phyloP scores from a whole-genome alignment of 92 coral and sea anemone genomes.

The Anthopleura xanthogrammica region DNA sequence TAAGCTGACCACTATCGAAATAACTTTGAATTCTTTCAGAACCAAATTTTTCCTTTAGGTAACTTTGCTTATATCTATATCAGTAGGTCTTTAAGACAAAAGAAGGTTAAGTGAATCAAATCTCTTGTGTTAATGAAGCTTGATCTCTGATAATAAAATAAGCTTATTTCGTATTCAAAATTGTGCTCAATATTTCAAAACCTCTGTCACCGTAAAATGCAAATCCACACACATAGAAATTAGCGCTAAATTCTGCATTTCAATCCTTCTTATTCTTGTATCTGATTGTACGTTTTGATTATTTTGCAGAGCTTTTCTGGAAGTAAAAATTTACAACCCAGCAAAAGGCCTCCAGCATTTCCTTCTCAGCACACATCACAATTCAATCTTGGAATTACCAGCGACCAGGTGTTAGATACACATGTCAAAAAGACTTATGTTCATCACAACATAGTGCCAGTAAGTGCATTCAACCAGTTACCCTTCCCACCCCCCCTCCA shows the following conservation, averaged over 20 bases:
- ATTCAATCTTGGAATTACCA: conserved; percentile 65
- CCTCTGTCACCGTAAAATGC: too few species aligned
- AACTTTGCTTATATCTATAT: background rate
- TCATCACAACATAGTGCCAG: conserved; percentile 57
- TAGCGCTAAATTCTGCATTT: background rate
- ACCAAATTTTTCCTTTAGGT: background rate
- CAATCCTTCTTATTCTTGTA: background rate
- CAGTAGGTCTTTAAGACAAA: too few species aligned
- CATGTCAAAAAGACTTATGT: conserved; percentile 64
- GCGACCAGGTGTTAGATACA: conserved; percentile 54
- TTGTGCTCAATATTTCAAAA: too few species aligned
- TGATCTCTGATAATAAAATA: too few species aligned
- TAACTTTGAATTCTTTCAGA: background rate
- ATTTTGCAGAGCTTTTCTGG: conserved; percentile 81
- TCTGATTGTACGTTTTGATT: background rate
- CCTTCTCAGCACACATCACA: conserved; percentile 95
- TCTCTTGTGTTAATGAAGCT: too few species aligned
- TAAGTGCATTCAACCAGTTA: conserved; percentile 30
- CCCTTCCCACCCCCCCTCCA: too few species aligned
- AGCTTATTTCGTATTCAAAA: too few species aligned
- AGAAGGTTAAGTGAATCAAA: too few species aligned
- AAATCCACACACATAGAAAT: too few species aligned
- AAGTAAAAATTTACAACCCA: conserved; percentile 54
- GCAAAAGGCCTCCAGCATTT: conserved; percentile 65
- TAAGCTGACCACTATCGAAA: background rate